A percentile compares a stretch with the other conserved stretches of the same genome.
Evolutionary conservation across 2,888 invertebrate genomes (phyloP).

Genomic region (Perizoma flavofasciatum): DNA sequence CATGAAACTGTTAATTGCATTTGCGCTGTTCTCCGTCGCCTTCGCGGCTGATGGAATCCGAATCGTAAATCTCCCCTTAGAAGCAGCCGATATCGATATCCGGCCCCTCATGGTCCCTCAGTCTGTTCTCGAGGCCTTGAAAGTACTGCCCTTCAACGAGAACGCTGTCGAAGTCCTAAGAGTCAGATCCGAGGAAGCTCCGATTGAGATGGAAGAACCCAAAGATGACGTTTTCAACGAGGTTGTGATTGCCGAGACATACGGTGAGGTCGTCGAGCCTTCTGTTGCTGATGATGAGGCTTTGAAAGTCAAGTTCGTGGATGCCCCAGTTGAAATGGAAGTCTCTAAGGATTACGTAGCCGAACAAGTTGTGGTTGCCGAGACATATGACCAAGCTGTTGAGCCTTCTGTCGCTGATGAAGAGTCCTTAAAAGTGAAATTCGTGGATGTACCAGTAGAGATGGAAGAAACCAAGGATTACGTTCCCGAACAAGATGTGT

Average conservation of each 20-base stretch:
- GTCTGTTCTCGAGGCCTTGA: constrained; percentile 8
- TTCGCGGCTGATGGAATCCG: constrained; percentile 45
- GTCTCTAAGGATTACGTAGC: not conserved
- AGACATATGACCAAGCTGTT: not conserved
- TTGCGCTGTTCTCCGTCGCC: constrained; percentile 59
- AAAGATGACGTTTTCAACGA: not conserved
- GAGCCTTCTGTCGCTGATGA: not conserved
- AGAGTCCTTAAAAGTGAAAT: not conserved
- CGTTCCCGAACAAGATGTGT: not conserved
- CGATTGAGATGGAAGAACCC: not conserved
- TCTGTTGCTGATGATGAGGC: not conserved
- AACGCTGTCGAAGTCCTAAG: constrained; percentile 1
- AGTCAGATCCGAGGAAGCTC: constrained; percentile 1
- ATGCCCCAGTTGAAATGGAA: not conserved
- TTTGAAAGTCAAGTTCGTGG: constrained; percentile 1
- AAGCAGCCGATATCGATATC: constrained; percentile 6
- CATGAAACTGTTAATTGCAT: constrained; percentile 64
- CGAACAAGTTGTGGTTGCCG: not conserved
- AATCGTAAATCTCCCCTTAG: constrained; percentile 12
- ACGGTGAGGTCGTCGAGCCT: not conserved
- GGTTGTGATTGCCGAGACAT: not conserved
- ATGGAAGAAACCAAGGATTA: not conserved
- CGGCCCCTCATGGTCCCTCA: constrained; percentile 16
- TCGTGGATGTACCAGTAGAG: not conserved
- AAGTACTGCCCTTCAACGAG: not conserved